phyloP scores from a whole-genome alignment of 1,140 invertebrate species.

The Theocolax elegans region DNA sequence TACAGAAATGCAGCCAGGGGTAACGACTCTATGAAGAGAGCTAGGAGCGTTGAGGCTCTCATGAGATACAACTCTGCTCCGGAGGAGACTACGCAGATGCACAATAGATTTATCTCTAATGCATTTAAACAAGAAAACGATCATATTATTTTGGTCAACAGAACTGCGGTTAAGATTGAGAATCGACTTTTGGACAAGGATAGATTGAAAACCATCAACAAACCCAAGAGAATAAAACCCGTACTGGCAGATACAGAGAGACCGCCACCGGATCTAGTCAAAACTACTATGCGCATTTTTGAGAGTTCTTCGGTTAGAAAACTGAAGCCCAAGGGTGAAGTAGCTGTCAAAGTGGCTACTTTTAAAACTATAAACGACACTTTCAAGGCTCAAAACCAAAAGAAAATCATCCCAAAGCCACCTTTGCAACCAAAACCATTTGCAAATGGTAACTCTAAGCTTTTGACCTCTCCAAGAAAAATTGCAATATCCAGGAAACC shows the following conservation, averaged over 20 bases:
- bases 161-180: conserved; percentile 82
- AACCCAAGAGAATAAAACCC: conserved; percentile 75
- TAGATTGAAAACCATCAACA: conserved; percentile 62
- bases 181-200: conserved; percentile 66
- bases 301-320: conserved; percentile 75
- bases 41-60: conserved; percentile 84
- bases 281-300: conserved; percentile 85
- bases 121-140: conserved; percentile 59
- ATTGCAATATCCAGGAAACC: conserved; percentile 43
- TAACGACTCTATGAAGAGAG: conserved; percentile 81
- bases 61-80: conserved; percentile 69
- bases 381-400: conserved; percentile 69
- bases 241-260: conserved; percentile 83
- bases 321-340: conserved; percentile 71
- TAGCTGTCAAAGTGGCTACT: conserved; percentile 74
- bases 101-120: conserved; percentile 45
- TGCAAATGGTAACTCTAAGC: conserved; percentile 46
- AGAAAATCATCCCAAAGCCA: conserved; percentile 62
- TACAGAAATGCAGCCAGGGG: conserved; percentile 61
- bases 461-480: conserved; percentile 47
- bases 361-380: conserved; percentile 76
- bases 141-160: conserved; percentile 80
- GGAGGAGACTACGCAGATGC: conserved; percentile 34
- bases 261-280: conserved; percentile 86
- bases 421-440: conserved; percentile 63